These are phyloP conservation scores for Ictalurus punctatus DNA, from an alignment of 2,113 vertebrate genomes.

Conservation along the genomic window DNA sequence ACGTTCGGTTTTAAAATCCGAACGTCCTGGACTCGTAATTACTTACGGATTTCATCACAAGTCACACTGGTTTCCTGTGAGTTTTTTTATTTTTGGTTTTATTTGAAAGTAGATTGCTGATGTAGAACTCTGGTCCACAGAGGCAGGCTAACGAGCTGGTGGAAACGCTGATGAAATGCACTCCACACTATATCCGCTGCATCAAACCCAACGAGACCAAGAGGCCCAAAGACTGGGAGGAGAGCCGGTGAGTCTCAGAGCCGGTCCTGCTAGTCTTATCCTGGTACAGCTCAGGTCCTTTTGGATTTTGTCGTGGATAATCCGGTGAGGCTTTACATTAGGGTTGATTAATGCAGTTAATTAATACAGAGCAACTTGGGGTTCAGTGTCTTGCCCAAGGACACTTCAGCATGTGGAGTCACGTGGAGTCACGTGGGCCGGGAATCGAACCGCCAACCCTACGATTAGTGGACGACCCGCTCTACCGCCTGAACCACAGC, in stretches of 20 bases:
- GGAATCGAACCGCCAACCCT: too few species aligned
- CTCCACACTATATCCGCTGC: conserved; percentile 96
- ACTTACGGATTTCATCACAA: not conserved
- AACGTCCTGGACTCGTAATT: not conserved
- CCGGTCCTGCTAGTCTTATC: not conserved
- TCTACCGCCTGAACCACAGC: too few species aligned
- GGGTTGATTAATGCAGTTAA: not conserved
- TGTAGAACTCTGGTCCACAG: conserved; percentile 64
- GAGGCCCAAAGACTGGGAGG: conserved; percentile 92
- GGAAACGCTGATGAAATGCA: conserved; percentile 92
- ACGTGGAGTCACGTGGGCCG: too few species aligned
- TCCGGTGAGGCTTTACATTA: not conserved
- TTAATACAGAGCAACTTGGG: too few species aligned
- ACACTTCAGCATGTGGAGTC: too few species aligned
- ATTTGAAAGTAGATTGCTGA: not conserved
- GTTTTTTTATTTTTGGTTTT: not conserved
- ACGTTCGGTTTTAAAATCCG: not conserved
- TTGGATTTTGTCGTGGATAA: not conserved
- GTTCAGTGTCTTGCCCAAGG: too few species aligned
- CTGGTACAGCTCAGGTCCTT: not conserved
- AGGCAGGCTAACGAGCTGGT: conserved; percentile 96
- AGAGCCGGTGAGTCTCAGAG: conserved; percentile 81
- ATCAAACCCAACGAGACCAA: conserved; percentile 99
- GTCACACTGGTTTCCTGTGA: not conserved
- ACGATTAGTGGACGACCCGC: too few species aligned